Conservation (phyloP, 2,113 vertebrate genomes). For the Lepisosteus oculatus region DNA sequence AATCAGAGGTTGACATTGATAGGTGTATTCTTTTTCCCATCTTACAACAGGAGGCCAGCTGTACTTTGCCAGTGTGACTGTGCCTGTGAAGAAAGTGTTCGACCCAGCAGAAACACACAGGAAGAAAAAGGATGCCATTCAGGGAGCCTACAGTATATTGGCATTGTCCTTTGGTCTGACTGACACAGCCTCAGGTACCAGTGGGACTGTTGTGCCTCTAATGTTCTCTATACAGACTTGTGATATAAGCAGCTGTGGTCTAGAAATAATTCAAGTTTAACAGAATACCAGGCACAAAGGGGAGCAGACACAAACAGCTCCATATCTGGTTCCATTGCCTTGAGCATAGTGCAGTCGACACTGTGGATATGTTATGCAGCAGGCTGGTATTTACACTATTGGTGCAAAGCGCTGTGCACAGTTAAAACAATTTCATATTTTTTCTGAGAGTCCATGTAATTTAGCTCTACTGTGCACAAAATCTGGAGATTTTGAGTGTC, state of each 20-base stretch:
- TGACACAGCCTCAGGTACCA: constrained; percentile 12
- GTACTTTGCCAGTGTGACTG: constrained; percentile 16
- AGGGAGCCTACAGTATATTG: constrained; percentile 22
- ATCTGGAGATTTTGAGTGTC: no score
- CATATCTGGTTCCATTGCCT: no score
- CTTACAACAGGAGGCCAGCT: neutral
- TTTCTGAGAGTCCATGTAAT: no score
- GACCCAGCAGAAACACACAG: neutral
- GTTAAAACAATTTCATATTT: no score
- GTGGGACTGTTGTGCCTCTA: neutral
- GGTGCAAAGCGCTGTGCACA: no score
- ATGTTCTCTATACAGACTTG: neutral
- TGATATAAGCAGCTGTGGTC: neutral
- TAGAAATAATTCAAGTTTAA: no score
- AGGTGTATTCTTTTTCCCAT: neutral
- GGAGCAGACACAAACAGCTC: no score
- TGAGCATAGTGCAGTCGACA: no score
- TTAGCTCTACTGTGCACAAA: no score
- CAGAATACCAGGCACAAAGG: no score
- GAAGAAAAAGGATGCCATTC: constrained; percentile 13
- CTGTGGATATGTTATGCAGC: no score
- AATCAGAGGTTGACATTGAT: neutral
- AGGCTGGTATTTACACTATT: no score
- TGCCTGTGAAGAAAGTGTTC: constrained; percentile 13
- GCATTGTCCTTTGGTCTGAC: constrained; percentile 9